Percentiles rank a stretch among this genome's conserved stretches.
phyloP scores from a whole-genome alignment of 2,797 vertebrate species.

The Rhynchonycteris naso region DNA sequence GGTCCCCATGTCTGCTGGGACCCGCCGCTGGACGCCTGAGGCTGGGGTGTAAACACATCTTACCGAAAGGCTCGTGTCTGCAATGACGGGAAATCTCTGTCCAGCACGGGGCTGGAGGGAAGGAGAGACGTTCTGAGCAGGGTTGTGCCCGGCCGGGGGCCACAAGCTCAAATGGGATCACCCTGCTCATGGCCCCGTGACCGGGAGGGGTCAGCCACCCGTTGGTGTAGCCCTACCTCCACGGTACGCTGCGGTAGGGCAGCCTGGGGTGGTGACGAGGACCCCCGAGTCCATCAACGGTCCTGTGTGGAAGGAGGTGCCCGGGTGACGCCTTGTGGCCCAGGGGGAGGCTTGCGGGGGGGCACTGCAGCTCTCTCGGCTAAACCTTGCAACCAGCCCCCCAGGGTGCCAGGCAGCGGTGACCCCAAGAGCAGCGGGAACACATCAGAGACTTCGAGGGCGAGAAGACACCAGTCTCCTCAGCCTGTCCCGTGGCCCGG shows the following conservation, averaged over 20 bases:
- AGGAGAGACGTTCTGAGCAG: too few species aligned
- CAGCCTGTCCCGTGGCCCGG: too few species aligned
- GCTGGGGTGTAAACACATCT: not conserved
- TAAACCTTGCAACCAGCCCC: not conserved
- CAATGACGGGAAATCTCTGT: not conserved
- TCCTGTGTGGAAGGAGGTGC: not conserved
- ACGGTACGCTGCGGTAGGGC: rapidly evolving
- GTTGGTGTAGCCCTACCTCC: rapidly evolving
- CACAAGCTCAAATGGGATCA: rapidly evolving
- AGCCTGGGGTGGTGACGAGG: not conserved
- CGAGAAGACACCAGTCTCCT: rapidly evolving
- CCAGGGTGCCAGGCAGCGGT: too few species aligned
- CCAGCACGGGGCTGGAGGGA: not conserved
- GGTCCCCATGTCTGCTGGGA: too few species aligned
- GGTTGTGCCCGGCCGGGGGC: not conserved
- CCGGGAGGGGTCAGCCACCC: rapidly evolving
- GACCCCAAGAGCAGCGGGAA: not conserved
- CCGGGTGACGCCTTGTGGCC: not conserved
- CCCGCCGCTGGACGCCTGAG: too few species aligned
- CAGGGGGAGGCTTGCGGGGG: not conserved
- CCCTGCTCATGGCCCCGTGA: not conserved
- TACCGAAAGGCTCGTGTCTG: not conserved
- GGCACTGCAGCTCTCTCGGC: not conserved
- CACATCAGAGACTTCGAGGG: not conserved
- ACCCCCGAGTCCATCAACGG: not conserved